These are phyloP conservation scores for Heliconius hewitsoni DNA, from an alignment of 1,140 invertebrate genomes.

Conservation along the genomic window DNA sequence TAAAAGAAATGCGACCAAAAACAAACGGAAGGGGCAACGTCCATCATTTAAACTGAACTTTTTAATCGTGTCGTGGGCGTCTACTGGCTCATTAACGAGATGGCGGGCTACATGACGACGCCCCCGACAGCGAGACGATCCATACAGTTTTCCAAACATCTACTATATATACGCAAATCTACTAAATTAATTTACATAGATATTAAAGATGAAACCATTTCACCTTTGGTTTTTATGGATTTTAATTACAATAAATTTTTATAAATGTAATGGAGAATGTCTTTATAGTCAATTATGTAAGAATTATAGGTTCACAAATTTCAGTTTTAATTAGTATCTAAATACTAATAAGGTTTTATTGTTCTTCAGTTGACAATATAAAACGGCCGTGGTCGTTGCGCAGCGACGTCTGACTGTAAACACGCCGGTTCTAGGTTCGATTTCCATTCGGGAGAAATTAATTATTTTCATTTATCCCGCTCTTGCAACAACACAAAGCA, in stretches of 20 bases:
- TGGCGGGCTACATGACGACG: constrained; percentile 18
- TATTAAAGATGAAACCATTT: constrained; percentile 21
- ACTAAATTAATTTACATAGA: constrained; percentile 17
- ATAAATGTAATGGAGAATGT: constrained; percentile 24
- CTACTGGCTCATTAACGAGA: constrained; percentile 30
- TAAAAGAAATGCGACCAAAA: constrained; percentile 27
- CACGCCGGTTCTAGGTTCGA: too few species aligned
- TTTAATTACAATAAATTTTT: constrained; percentile 33
- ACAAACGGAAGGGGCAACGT: constrained; percentile 18
- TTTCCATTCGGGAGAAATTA: too few species aligned
- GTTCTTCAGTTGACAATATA: not conserved
- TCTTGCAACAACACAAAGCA: too few species aligned
- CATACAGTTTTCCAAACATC: constrained; percentile 15
- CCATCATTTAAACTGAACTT: constrained; percentile 32
- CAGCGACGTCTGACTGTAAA: too few species aligned
- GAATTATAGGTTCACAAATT: constrained; percentile 27
- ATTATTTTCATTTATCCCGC: too few species aligned
- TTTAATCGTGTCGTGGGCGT: constrained; percentile 32
- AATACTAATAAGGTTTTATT: not conserved
- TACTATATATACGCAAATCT: constrained; percentile 25
- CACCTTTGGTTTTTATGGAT: not conserved
- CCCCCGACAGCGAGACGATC: constrained; percentile 10
- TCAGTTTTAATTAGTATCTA: not conserved
- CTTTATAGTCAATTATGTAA: constrained; percentile 26
- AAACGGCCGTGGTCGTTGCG: too few species aligned